Conservation (phyloP, 2,113 vertebrate genomes). For the Rostratula benghalensis region DNA sequence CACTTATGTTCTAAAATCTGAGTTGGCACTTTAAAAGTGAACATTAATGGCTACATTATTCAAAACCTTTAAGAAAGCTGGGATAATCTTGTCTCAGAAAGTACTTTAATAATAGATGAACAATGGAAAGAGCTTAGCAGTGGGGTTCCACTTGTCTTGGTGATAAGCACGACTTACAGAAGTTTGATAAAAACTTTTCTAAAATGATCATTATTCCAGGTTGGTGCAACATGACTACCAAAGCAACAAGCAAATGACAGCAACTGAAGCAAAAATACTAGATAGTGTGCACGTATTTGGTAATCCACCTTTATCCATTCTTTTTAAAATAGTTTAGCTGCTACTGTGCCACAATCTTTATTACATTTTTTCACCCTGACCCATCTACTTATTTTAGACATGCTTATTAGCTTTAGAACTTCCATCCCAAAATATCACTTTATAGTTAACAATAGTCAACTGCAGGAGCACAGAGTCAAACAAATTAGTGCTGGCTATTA, state of each 20-base stretch:
- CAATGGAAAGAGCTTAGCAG: neutral
- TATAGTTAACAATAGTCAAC: neutral
- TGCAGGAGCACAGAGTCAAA: neutral
- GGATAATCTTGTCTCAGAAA: neutral
- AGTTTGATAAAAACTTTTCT: neutral
- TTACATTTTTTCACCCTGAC: neutral
- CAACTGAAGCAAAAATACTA: neutral
- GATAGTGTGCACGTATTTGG: neutral
- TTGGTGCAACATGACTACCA: neutral
- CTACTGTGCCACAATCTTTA: neutral
- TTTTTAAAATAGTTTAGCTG: neutral
- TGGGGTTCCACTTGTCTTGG: neutral
- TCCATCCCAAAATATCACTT: neutral
- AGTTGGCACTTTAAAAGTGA: neutral
- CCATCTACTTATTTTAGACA: neutral
- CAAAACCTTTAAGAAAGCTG: neutral
- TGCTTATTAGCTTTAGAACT: neutral
- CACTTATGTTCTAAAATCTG: neutral
- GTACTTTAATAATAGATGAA: neutral
- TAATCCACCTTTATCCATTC: neutral
- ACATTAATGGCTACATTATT: neutral
- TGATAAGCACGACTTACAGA: neutral
- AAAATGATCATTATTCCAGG: neutral
- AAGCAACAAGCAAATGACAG: neutral
- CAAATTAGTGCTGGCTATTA: neutral